Evolutionary conservation across 2,113 vertebrate species (phyloP), one percentile per base, ranked within the genome.

Genomic region (Thalassoma bifasciatum): DNA sequence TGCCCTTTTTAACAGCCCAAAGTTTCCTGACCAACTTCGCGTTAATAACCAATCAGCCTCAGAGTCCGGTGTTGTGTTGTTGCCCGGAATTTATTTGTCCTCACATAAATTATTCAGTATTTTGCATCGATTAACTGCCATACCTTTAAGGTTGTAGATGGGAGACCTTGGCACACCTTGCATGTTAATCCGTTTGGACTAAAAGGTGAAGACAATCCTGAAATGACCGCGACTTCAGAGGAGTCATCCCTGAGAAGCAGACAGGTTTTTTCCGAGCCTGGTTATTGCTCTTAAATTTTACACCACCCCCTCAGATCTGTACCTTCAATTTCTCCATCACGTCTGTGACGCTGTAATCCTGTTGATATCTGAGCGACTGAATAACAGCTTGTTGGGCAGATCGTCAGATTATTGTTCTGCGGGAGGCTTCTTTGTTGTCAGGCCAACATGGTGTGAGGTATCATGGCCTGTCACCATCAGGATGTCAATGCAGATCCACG

Each of bases 61-160:
- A 76, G 86, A 91, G 89, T 86, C 82, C 66, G 54, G 54, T 61
- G 79, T 83, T 81, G 84, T 91, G 86, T 92, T 92, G 88, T 91
- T 90, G 91, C 82, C 89, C 84, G 79, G 91, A 94, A 93, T 94
- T 92, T 91, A 86, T 93, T 93, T 93, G 86, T 90, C 87, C 87
- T 79, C 81, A 87, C 75, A 94, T 94, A 94, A 93, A 94, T 94
- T 91, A 94, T 94, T 94, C 93, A 94, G 90, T 87, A 90, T 93
- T 93, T 91, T 92, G 86, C 92, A 94, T 94, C 82, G 92, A 94
- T 91, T 94, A 93, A 91, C 91, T 93, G 93, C 92, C 93, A 92
- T 93, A 91, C 87, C 87, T 93, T 93, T 93, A 93, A 93, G 87
- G 88, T 89, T 85, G 83, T 77, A 50, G 82, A 91, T 92, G 87